Base-by-base conservation (phyloP, 2,113 vertebrate species). In the Cynoglossus semilaevis region DNA sequence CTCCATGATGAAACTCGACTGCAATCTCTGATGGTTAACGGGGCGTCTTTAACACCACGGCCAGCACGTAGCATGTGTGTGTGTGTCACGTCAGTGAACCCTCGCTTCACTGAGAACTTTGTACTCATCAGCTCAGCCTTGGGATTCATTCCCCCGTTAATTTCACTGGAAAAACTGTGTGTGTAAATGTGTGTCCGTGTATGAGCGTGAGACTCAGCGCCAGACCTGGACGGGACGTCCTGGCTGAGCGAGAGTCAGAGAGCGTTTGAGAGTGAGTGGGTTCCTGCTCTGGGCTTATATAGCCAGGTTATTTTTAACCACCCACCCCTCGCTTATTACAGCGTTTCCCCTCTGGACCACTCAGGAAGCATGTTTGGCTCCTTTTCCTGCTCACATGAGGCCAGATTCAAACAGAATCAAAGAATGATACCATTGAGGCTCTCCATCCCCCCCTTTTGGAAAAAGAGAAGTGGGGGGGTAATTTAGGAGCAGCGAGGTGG, bases 271-370 rank as follows among this genome's bases (percentile, higher is more conserved):
- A 73, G 75, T 68, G 88, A 82, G 85, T 83, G 83, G 90, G 92
- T 92, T 91, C 91, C 90, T 91, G 80, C 1, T 47, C 85, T 4
- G 65, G 84, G 91, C 79, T 97, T 97, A 92, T 97, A 97, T 97
- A 97, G 87, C 85, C 1, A 83, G 47, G 96, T 95, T 98, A 98
- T 98, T 98, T 98, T 97, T 98, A 97, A 93, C 92, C 91, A 19
- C 90, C 81, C 91, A 62, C 93, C 92, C 92, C 92, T 89, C 88
- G 91, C 91, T 92, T 91, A 93, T 94, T 92, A 92, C 92, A 84
- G 88, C 58, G 89, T 90, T 94, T 93, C 94, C 94, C 95, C 77
- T 60, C 55, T 65, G 86, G 88, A 89, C 86, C 85, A 84, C 86
- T 92, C 95, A 97, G 96, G 96, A 98, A 98, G 90, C 92, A 91